phyloP scores from a whole-genome alignment of 2,888 invertebrate genomes.

The Baccha elongata region DNA sequence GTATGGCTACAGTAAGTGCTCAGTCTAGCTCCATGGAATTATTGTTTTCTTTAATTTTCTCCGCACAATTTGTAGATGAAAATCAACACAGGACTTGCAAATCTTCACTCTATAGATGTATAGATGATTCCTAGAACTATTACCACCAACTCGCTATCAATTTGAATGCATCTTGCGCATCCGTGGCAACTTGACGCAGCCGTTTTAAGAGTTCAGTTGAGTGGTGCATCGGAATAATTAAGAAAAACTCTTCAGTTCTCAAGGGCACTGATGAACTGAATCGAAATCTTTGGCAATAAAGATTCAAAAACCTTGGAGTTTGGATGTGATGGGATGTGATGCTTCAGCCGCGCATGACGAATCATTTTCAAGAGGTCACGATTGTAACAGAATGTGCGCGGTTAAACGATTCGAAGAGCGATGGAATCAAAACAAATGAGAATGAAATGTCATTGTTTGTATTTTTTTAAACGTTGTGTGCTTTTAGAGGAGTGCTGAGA shows the following conservation, averaged over 20 bases:
- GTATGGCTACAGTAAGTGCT: not conserved
- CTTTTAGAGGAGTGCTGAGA: not conserved
- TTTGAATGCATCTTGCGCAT: constrained; percentile 43
- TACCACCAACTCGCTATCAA: constrained; percentile 36
- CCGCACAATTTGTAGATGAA: constrained; percentile 37
- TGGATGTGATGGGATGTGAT: not conserved
- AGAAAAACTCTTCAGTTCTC: constrained; percentile 41
- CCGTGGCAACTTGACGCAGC: constrained; percentile 42
- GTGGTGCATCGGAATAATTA: constrained; percentile 62
- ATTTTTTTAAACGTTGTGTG: constrained; percentile 10
- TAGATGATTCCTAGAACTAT: constrained; percentile 48
- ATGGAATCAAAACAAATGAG: constrained; percentile 64
- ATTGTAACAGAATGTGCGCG: constrained; percentile 23
- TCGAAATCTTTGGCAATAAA: constrained; percentile 60
- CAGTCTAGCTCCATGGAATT: constrained; percentile 1
- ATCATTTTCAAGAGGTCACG: constrained; percentile 60
- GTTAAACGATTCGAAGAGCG: constrained; percentile 8
- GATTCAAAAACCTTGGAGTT: not conserved
- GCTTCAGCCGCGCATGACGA: constrained; percentile 47
- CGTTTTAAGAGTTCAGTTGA: constrained; percentile 19
- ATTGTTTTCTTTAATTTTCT: constrained; percentile 64
- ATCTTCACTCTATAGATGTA: not conserved
- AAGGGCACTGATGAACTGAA: constrained; percentile 15
- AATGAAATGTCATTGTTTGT: constrained; percentile 64
- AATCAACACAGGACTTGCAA: constrained; percentile 44